Conservation (phyloP, 1,140 invertebrate genomes). For the Drosophila prosaltans region DNA sequence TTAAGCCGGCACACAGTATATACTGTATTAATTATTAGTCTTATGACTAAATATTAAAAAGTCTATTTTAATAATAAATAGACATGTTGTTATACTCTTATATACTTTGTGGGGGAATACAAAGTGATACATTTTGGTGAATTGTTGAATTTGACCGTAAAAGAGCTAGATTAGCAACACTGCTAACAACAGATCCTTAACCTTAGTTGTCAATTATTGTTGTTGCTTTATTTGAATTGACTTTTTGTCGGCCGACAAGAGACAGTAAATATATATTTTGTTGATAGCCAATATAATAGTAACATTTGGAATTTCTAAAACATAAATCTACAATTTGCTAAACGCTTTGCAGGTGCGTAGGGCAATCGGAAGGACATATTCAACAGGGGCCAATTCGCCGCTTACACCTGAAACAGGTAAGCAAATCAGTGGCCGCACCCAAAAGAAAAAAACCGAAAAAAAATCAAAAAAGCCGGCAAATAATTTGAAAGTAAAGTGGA, state of each 20-base stretch:
- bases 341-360: constrained; percentile 18
- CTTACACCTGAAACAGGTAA: constrained; percentile 58
- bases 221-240: constrained; percentile 14
- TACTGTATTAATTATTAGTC: no score
- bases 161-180: no score
- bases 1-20: no score
- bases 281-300: background rate
- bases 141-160: no score
- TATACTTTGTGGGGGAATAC: no score
- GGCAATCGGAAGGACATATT: constrained; percentile 24
- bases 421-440: constrained; percentile 17
- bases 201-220: constrained; percentile 10
- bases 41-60: no score
- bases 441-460: background rate
- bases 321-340: background rate
- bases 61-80: no score
- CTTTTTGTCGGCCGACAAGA: background rate
- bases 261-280: background rate
- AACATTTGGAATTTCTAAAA: background rate
- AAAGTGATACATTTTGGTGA: no score
- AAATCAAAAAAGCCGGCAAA: constrained; percentile 34
- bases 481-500: constrained; percentile 27
- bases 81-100: no score
- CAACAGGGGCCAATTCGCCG: constrained; percentile 21
- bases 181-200: background rate